Percentiles rank a stretch among this genome's conserved stretches.
Evolutionary conservation across 2,888 invertebrate genomes (phyloP).

Genomic region (Leptinotarsa tumamoca): DNA sequence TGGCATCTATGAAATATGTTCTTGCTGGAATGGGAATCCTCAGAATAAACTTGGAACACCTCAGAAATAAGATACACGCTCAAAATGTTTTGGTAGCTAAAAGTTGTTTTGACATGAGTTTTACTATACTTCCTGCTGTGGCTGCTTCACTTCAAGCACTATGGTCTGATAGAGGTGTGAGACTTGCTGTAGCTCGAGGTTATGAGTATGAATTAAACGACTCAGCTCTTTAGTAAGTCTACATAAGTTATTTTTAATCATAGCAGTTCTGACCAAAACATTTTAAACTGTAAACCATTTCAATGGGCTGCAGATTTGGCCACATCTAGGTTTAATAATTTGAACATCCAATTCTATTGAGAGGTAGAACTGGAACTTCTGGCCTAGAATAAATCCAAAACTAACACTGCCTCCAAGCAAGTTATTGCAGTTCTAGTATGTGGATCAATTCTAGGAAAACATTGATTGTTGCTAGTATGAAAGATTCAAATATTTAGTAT

Average conservation of each 20-base stretch:
- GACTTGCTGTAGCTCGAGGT: constrained; percentile 74
- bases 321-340: too few species aligned
- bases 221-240: constrained; percentile 74
- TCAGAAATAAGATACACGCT: constrained; percentile 71
- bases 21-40: constrained; percentile 75
- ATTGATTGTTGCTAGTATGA: too few species aligned
- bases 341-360: too few species aligned
- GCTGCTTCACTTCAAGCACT: constrained; percentile 70
- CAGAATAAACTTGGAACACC: constrained; percentile 72
- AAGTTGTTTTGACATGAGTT: constrained; percentile 71
- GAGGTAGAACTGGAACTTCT: too few species aligned
- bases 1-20: constrained; percentile 77
- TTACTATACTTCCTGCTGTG: constrained; percentile 69
- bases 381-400: too few species aligned
- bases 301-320: too few species aligned
- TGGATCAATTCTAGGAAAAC: too few species aligned
- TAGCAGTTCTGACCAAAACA: not conserved
- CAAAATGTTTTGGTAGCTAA: constrained; percentile 68
- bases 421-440: too few species aligned
- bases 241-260: not conserved
- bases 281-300: too few species aligned
- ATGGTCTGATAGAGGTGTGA: constrained; percentile 75
- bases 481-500: too few species aligned
- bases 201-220: constrained; percentile 77
- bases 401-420: too few species aligned